A percentile compares a stretch with the other conserved stretches of the same genome.
Conservation (phyloP, 2,888 invertebrate species). For the Ommatoiulus sabulosus region DNA sequence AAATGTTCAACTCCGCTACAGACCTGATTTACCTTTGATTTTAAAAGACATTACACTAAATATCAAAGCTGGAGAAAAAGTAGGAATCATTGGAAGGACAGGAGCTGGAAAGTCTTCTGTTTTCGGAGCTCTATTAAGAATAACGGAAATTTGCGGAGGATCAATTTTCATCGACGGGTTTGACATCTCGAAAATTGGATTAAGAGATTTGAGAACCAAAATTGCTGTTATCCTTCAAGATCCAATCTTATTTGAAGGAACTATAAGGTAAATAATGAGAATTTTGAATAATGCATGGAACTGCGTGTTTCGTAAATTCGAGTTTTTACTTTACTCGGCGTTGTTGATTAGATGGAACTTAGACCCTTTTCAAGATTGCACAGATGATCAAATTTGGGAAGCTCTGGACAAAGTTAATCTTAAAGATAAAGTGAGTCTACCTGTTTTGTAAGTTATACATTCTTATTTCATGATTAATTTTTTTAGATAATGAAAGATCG, state of each 20-base stretch:
- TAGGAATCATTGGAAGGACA: slow-evolving; percentile 72
- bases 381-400: slow-evolving; percentile 69
- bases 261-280: slow-evolving; percentile 62
- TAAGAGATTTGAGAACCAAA: slow-evolving; percentile 65
- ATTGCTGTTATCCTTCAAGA: slow-evolving; percentile 67
- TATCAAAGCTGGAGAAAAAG: slow-evolving; percentile 69
- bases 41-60: slow-evolving; percentile 69
- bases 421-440: slow-evolving; percentile 63
- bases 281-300: neutral
- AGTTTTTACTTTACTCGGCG: neutral
- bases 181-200: slow-evolving; percentile 70
- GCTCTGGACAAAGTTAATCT: slow-evolving; percentile 70
- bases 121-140: slow-evolving; percentile 72
- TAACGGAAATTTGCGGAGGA: slow-evolving; percentile 72
- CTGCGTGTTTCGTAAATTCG: neutral
- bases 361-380: slow-evolving; percentile 67
- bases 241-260: slow-evolving; percentile 66
- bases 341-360: slow-evolving; percentile 68
- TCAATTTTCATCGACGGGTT: slow-evolving; percentile 71
- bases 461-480: neutral
- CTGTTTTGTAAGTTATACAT: neutral
- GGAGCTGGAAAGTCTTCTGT: slow-evolving; percentile 75
- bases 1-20: slow-evolving; percentile 68
- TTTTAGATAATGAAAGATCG: slow-evolving; percentile 63
- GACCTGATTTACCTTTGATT: slow-evolving; percentile 67